Conservation (phyloP, 2,797 vertebrate species). For the Sebastes goodei region DNA sequence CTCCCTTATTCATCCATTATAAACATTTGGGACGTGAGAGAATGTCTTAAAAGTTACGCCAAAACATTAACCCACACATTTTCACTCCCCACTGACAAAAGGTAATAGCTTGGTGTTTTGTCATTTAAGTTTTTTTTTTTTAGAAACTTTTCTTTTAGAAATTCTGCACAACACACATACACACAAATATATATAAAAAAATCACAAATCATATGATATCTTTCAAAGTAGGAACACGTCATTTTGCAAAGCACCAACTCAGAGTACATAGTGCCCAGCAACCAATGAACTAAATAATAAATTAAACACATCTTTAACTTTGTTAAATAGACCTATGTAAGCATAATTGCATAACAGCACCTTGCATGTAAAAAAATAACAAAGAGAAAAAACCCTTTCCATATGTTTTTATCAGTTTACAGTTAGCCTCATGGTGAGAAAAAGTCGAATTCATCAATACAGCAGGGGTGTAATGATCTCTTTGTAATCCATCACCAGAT, state of each 20-base stretch:
- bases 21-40: background rate
- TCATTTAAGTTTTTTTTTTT: background rate
- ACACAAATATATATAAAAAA: background rate
- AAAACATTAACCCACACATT: background rate
- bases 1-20: background rate
- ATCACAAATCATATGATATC: background rate
- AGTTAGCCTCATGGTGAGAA: background rate
- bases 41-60: background rate
- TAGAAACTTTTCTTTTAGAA: constrained; percentile 8
- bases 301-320: background rate
- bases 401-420: background rate
- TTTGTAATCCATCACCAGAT: background rate
- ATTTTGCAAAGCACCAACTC: background rate
- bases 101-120: background rate
- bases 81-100: background rate
- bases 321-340: background rate
- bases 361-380: background rate
- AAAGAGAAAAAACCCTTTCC: background rate
- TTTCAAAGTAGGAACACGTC: background rate
- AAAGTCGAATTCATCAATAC: background rate
- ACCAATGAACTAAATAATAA: constrained; percentile 21
- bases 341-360: background rate
- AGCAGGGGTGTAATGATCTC: background rate
- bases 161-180: background rate
- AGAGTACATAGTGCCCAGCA: background rate